Evolutionary conservation across 37 sponge, comb jelly and placozoan species (phyloP).

Genomic region (Halichondria panicea): DNA sequence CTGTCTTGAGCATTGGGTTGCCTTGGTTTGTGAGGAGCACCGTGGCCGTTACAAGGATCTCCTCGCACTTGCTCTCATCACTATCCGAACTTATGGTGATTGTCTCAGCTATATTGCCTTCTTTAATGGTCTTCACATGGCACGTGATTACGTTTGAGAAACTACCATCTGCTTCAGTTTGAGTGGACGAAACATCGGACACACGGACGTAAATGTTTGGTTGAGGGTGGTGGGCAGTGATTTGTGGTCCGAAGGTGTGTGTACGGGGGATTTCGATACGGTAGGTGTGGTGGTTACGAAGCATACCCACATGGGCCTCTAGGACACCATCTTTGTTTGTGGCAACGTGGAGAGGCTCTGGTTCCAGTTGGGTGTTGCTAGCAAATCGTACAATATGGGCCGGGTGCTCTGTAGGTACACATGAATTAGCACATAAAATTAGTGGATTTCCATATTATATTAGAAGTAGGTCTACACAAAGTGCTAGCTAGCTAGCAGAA

Average conservation of each 20-base stretch:
- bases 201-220: constrained; percentile 59
- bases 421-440: no score
- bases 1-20: constrained; percentile 72
- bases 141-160: constrained; percentile 15
- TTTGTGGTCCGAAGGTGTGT: constrained; percentile 45
- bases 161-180: background rate
- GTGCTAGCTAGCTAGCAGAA: no score
- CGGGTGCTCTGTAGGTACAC: no score
- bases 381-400: constrained; percentile 62
- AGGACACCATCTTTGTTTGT: constrained; percentile 16
- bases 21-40: constrained; percentile 61
- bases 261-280: constrained; percentile 47
- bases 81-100: constrained; percentile 28
- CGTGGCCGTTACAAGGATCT: constrained; percentile 63
- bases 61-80: constrained; percentile 7
- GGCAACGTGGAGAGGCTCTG: constrained; percentile 58
- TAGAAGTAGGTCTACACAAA: no score
- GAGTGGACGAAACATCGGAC: constrained; percentile 1
- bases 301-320: constrained; percentile 73
- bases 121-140: constrained; percentile 71
- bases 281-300: constrained; percentile 75
- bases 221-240: constrained; percentile 42
- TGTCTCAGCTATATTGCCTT: constrained; percentile 60
- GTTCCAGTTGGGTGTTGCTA: constrained; percentile 52
- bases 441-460: no score